A percentile compares a stretch with the other conserved stretches of the same genome.
These are phyloP conservation scores for Apis cerana DNA, from an alignment of 1,140 invertebrate genomes.

Conservation along the genomic window DNA sequence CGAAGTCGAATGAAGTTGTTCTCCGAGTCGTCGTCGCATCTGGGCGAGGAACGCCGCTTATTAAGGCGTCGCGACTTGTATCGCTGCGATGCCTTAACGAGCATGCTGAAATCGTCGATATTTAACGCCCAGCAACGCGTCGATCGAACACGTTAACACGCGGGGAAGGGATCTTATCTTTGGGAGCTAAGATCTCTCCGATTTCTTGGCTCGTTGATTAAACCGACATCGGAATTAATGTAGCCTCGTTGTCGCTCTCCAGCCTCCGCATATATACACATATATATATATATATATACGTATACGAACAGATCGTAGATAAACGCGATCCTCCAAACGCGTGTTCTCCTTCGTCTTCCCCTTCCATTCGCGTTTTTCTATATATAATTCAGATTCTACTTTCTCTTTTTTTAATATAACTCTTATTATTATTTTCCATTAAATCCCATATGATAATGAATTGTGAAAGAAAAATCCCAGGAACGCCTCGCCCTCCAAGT, in stretches of 20 bases:
- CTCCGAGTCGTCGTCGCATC: too few species aligned
- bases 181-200: background rate
- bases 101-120: constrained; percentile 20
- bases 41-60: background rate
- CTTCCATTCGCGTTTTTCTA: background rate
- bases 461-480: too few species aligned
- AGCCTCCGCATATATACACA: too few species aligned
- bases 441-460: too few species aligned
- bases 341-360: background rate
- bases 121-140: constrained; percentile 19
- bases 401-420: too few species aligned
- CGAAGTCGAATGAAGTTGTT: constrained; percentile 11
- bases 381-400: too few species aligned
- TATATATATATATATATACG: too few species aligned
- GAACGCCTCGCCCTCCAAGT: too few species aligned
- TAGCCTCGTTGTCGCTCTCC: constrained; percentile 7
- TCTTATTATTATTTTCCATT: too few species aligned
- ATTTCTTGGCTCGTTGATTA: constrained; percentile 36
- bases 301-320: constrained; percentile 20
- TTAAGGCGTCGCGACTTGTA: constrained; percentile 22
- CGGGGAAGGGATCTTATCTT: constrained; percentile 42
- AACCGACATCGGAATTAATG: constrained; percentile 33
- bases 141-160: background rate
- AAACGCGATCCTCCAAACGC: constrained; percentile 18
- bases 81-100: constrained; percentile 30